Conservation (phyloP, 2,888 invertebrate genomes). For the Arenicola marina region DNA sequence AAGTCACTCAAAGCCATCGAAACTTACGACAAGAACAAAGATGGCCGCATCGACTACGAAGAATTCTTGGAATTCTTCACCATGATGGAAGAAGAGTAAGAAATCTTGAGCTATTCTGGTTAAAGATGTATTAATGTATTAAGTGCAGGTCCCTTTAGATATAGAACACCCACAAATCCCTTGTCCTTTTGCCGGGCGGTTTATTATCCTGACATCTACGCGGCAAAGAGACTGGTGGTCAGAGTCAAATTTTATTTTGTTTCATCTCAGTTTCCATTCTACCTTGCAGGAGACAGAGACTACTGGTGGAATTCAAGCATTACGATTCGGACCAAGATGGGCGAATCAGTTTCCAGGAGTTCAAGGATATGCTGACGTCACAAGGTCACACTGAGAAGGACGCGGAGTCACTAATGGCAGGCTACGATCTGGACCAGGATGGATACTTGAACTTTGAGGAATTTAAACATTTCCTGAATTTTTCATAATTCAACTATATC, state of each 20-base stretch:
- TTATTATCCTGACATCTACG: neutral
- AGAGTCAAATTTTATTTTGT: neutral
- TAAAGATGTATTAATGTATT: too few species aligned
- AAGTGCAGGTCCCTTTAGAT: too few species aligned
- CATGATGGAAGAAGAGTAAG: constrained; percentile 29
- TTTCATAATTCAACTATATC: too few species aligned
- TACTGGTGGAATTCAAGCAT: constrained; percentile 18
- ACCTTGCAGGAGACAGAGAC: constrained; percentile 16
- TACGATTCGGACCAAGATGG: constrained; percentile 26
- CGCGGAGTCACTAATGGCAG: constrained; percentile 13
- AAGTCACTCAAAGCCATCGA: constrained; percentile 67
- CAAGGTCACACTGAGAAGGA: constrained; percentile 21
- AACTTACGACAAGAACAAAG: constrained; percentile 82
- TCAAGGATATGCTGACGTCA: constrained; percentile 16
- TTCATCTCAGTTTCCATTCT: too few species aligned
- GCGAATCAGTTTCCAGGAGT: constrained; percentile 19
- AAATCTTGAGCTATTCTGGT: too few species aligned
- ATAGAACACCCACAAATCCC: neutral
- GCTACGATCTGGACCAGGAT: constrained; percentile 18
- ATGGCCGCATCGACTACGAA: constrained; percentile 81
- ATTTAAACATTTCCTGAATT: constrained; percentile 21
- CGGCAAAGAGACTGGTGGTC: neutral
- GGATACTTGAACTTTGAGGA: constrained; percentile 19
- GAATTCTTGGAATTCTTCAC: constrained; percentile 65
- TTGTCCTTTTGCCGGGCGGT: neutral